Conservation (phyloP, 2,888 invertebrate genomes). For the Atethmia centrago region DNA sequence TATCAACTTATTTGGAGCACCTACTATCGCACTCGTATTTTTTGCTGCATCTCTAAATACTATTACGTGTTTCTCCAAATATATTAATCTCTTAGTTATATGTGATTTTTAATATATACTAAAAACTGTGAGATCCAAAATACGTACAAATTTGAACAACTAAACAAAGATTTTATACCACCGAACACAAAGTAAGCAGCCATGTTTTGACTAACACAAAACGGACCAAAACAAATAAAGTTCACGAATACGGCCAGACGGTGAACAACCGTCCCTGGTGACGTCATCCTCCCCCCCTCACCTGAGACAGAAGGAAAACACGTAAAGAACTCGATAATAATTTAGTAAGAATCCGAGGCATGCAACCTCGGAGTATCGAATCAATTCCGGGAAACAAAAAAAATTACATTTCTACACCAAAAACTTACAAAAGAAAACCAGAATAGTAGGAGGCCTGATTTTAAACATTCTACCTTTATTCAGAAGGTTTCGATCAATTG, state of each 20-base stretch:
- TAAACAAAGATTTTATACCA: background rate
- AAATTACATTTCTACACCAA: background rate
- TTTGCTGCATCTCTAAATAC: slow-evolving; percentile 10
- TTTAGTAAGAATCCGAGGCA: slow-evolving; percentile 30
- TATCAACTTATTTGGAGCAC: background rate
- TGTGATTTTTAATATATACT: background rate
- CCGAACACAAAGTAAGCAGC: background rate
- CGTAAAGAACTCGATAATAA: slow-evolving; percentile 34
- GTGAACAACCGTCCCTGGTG: slow-evolving; percentile 56
- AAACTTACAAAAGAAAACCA: background rate
- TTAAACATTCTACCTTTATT: no score
- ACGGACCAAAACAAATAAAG: slow-evolving; percentile 45
- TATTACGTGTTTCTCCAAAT: background rate
- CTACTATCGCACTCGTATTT: background rate
- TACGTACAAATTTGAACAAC: background rate
- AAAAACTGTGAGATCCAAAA: background rate
- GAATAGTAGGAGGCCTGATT: no score
- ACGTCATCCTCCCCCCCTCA: slow-evolving; percentile 20
- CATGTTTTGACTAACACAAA: slow-evolving; percentile 21
- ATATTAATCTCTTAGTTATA: background rate
- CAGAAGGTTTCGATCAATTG: no score
- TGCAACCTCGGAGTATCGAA: slow-evolving; percentile 17
- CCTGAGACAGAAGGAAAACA: slow-evolving; percentile 43
- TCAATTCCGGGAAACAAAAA: slow-evolving; percentile 36
- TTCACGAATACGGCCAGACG: slow-evolving; percentile 47